A percentile compares a stretch with the other conserved stretches of the same genome.
phyloP scores from a whole-genome alignment of 2,797 vertebrate genomes.

The Pachyuromys duprasi region DNA sequence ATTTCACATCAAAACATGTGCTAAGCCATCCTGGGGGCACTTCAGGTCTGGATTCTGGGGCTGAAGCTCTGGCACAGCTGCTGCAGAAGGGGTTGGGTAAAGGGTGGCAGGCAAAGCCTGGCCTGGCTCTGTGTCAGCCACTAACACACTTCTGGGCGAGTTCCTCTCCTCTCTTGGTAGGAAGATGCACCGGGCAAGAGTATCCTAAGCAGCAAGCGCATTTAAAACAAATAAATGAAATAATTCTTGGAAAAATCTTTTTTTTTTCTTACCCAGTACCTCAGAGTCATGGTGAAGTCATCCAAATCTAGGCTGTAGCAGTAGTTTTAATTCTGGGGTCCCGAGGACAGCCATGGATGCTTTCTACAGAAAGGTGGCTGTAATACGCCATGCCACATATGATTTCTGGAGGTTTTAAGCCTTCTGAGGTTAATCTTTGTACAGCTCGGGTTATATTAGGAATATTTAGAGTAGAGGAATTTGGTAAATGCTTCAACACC shows the following conservation, averaged over 20 bases:
- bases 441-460: not conserved
- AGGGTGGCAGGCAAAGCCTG: not conserved
- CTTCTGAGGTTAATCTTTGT: not conserved
- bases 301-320: not conserved
- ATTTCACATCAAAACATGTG: conserved; percentile 23
- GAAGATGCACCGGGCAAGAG: not conserved
- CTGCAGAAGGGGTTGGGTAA: not conserved
- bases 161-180: not conserved
- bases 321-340: not conserved
- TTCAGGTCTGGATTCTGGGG: not conserved
- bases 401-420: not conserved
- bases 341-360: not conserved
- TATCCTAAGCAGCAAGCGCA: not conserved
- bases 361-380: not conserved
- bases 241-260: not conserved
- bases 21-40: not conserved
- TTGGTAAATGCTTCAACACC: not conserved
- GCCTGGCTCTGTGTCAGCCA: not conserved
- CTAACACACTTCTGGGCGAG: not conserved
- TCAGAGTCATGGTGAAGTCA: not conserved
- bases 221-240: not conserved
- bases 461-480: not conserved
- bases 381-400: no score
- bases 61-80: not conserved
- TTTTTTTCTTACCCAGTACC: not conserved